Conservation (phyloP, 2,888 invertebrate genomes). For the Chrysolina americana region DNA sequence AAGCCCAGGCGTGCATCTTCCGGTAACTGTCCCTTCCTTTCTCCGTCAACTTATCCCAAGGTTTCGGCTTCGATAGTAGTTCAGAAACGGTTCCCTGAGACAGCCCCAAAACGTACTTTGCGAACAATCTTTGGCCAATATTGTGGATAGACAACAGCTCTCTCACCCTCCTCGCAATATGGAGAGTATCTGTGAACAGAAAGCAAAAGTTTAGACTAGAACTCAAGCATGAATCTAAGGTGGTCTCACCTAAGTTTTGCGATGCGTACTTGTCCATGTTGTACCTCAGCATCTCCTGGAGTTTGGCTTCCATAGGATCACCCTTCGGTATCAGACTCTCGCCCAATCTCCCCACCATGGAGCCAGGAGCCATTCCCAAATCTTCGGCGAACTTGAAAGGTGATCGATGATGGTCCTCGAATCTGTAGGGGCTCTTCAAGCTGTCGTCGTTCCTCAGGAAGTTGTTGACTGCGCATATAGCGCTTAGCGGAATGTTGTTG, state of each 20-base stretch:
- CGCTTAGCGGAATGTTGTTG: conserved; percentile 71
- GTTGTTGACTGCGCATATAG: conserved; percentile 69
- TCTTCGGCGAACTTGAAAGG: conserved; percentile 89
- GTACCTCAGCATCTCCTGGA: conserved; percentile 94
- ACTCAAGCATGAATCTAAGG: background rate
- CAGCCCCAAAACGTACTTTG: conserved; percentile 96
- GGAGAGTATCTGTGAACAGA: conserved; percentile 82
- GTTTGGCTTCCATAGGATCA: conserved; percentile 92
- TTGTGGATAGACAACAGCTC: conserved; percentile 97
- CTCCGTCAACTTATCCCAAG: conserved; percentile 99
- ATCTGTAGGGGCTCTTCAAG: conserved; percentile 80
- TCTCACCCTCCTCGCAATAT: conserved; percentile 92
- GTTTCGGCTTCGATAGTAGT: conserved; percentile 97
- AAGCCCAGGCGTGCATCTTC: conserved; percentile 99
- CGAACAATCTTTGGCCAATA: conserved; percentile 98
- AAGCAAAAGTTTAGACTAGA: background rate
- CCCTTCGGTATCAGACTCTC: conserved; percentile 93
- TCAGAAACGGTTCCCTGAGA: conserved; percentile 99
- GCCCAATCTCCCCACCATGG: conserved; percentile 88
- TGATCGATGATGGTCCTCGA: conserved; percentile 85
- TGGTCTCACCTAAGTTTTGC: conserved; percentile 77
- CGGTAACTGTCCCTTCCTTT: conserved; percentile 99
- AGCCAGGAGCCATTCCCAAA: conserved; percentile 83
- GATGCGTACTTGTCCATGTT: conserved; percentile 97
- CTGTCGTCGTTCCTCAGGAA: conserved; percentile 70